phyloP scores from a whole-genome alignment of 2,888 invertebrate genomes.

The Alloscopus bannaensis region DNA sequence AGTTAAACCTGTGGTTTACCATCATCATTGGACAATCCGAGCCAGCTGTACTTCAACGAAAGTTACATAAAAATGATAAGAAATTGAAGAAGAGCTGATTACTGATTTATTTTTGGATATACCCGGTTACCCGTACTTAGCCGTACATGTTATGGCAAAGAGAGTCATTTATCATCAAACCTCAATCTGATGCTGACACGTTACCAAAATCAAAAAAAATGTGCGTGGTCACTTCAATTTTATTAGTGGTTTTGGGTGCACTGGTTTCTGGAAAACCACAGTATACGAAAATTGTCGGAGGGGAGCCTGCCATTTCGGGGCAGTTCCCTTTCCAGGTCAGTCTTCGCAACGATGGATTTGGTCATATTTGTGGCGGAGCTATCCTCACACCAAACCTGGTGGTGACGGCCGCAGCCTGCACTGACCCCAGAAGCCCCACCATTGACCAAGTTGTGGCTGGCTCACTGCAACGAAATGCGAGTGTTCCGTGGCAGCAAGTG shows the following conservation, averaged over 20 bases:
- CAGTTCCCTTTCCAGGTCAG: slow-evolving; percentile 57
- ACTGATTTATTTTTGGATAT: no score
- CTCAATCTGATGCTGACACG: slow-evolving; percentile 1
- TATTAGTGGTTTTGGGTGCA: no score
- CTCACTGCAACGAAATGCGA: slow-evolving; percentile 31
- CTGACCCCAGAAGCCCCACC: slow-evolving; percentile 54
- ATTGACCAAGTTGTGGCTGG: slow-evolving; percentile 51
- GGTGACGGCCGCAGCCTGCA: slow-evolving; percentile 52
- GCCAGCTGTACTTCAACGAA: no score
- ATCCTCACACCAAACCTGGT: slow-evolving; percentile 47
- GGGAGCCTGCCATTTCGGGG: slow-evolving; percentile 27
- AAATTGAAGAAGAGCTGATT: no score
- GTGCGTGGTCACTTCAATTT: no score
- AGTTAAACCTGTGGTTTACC: no score
- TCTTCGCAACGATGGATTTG: slow-evolving; percentile 50
- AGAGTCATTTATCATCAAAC: background rate
- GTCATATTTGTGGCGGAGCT: slow-evolving; percentile 57
- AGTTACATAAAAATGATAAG: no score
- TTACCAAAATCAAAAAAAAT: no score
- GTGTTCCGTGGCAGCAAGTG: slow-evolving; percentile 40
- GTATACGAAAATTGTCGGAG: slow-evolving; percentile 44
- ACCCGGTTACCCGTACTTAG: no score
- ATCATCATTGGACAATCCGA: no score
- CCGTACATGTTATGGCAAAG: background rate
- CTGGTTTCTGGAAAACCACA: background rate